Conservation (phyloP, 2,113 vertebrate genomes). For the Muntiacus muntjak region DNA sequence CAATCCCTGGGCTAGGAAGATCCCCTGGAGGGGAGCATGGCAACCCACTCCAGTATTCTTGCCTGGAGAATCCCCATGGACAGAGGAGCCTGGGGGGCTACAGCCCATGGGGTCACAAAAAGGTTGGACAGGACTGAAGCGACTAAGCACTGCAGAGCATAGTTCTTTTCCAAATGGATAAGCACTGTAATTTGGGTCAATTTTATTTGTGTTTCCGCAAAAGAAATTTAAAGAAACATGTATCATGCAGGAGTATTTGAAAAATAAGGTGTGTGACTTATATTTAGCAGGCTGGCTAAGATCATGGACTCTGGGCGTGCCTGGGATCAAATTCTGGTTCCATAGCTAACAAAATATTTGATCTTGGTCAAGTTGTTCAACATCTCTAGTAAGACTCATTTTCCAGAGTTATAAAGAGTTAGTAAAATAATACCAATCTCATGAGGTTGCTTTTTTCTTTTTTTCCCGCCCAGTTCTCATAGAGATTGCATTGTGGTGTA, state of each 20-base stretch:
- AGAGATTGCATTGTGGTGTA: not conserved
- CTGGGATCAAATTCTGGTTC: not conserved
- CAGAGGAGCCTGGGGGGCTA: not conserved
- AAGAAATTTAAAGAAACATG: not conserved
- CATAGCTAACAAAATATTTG: not conserved
- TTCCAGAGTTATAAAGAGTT: not conserved
- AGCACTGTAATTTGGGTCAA: not conserved
- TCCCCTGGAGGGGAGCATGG: not conserved
- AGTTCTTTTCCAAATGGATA: not conserved
- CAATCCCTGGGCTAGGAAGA: not conserved
- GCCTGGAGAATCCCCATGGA: not conserved
- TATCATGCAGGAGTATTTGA: not conserved
- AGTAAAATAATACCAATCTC: not conserved
- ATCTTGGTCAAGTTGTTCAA: not conserved
- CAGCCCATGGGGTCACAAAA: accelerated
- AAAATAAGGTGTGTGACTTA: not conserved
- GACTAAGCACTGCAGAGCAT: not conserved
- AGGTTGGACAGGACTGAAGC: not conserved
- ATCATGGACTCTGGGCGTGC: not conserved
- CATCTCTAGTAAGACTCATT: not conserved
- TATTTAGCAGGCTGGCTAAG: not conserved
- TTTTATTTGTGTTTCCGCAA: conserved; percentile 29
- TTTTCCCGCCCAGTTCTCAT: not conserved
- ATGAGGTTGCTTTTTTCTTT: not conserved
- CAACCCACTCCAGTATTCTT: not conserved